phyloP scores from a whole-genome alignment of 2,888 invertebrate species.

The Rhogogaster chlorosoma region DNA sequence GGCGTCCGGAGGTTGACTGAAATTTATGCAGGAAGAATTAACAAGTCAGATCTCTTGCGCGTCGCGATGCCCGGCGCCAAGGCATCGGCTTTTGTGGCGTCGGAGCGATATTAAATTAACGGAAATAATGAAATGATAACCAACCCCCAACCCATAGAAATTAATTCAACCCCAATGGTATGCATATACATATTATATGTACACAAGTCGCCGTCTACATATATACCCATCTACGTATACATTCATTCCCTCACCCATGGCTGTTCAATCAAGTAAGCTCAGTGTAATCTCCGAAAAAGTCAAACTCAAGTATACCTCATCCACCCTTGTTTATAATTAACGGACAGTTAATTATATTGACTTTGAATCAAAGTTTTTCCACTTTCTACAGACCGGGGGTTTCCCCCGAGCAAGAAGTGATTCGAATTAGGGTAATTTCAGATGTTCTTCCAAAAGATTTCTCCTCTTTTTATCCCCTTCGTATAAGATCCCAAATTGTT shows the following conservation, averaged over 20 bases:
- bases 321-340: conserved; percentile 56
- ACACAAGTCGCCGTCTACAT: not conserved
- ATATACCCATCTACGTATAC: not conserved
- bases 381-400: not conserved
- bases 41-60: conserved; percentile 74
- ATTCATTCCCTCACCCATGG: conserved; percentile 41
- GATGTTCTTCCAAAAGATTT: not conserved
- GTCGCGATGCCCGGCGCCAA: conserved; percentile 38
- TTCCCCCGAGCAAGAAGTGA: not conserved
- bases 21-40: conserved; percentile 76
- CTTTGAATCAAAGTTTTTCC: conserved; percentile 56
- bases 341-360: conserved; percentile 51
- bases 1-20: conserved; percentile 64
- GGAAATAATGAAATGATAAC: conserved; percentile 75
- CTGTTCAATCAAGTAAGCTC: conserved; percentile 53
- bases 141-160: conserved; percentile 54
- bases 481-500: not conserved
- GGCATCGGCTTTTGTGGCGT: conserved; percentile 48
- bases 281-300: conserved; percentile 62
- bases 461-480: not conserved
- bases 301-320: conserved; percentile 54
- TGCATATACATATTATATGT: not conserved
- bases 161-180: not conserved
- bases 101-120: conserved; percentile 72
- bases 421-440: conserved; percentile 33